Conservation (phyloP, 2,888 invertebrate genomes). For the Agrypnus murinus region DNA sequence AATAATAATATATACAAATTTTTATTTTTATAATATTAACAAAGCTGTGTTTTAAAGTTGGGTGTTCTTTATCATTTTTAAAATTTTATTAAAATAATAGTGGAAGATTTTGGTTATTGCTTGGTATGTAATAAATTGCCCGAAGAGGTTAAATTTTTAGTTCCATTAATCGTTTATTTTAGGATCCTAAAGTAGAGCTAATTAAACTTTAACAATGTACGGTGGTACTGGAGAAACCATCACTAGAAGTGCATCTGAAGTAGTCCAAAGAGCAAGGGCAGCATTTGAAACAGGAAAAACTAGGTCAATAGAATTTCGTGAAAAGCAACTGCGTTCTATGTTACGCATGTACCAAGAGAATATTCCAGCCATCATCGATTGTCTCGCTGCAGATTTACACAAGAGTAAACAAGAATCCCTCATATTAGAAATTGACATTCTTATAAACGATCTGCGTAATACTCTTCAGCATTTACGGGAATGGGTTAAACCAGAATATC, state of each 20-base stretch:
- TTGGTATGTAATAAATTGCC: no score
- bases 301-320: slow-evolving; percentile 84
- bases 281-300: slow-evolving; percentile 88
- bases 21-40: no score
- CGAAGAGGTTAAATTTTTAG: no score
- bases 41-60: no score
- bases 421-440: slow-evolving; percentile 85
- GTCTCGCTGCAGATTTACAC: slow-evolving; percentile 85
- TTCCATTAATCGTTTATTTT: no score
- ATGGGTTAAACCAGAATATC: slow-evolving; percentile 86
- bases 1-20: no score
- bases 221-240: no score
- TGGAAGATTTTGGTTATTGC: no score
- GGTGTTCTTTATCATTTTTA: no score
- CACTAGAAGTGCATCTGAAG: slow-evolving; percentile 51
- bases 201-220: no score
- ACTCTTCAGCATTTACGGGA: slow-evolving; percentile 82
- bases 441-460: slow-evolving; percentile 84
- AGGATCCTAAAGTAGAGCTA: no score
- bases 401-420: slow-evolving; percentile 87
- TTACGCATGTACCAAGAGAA: slow-evolving; percentile 88
- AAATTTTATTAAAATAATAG: no score
- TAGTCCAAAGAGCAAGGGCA: slow-evolving; percentile 79
- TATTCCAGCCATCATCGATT: slow-evolving; percentile 81
- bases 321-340: slow-evolving; percentile 85